Percentiles rank a stretch among this genome's conserved stretches.
phyloP scores from a whole-genome alignment of 2,888 invertebrate species.

The Scelioninae gen. 1 region DNA sequence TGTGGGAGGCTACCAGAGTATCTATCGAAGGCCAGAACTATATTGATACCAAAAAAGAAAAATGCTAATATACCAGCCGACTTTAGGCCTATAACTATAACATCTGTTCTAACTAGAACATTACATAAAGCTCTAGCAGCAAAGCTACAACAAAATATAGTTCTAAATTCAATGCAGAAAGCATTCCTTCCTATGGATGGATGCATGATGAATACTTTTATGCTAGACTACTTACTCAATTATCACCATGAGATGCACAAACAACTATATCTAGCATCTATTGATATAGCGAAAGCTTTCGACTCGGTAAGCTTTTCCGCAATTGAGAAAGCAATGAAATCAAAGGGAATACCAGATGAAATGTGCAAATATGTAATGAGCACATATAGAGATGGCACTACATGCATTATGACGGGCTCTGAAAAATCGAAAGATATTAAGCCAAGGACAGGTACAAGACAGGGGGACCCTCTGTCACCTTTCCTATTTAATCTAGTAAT shows the following conservation, averaged over 20 bases:
- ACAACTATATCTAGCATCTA: slow-evolving; percentile 51
- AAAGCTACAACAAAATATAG: too few species aligned
- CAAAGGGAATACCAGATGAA: slow-evolving; percentile 11
- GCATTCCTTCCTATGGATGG: slow-evolving; percentile 66
- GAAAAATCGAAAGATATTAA: too few species aligned
- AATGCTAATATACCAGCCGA: not conserved
- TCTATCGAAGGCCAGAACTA: not conserved
- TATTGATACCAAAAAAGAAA: slow-evolving; percentile 23
- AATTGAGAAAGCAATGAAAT: not conserved
- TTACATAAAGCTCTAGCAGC: slow-evolving; percentile 28
- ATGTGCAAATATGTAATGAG: not conserved
- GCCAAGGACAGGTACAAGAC: too few species aligned
- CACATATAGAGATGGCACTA: slow-evolving; percentile 3
- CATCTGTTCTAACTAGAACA: slow-evolving; percentile 35
- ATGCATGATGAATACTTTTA: slow-evolving; percentile 40
- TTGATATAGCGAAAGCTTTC: slow-evolving; percentile 65
- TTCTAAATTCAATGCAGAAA: too few species aligned
- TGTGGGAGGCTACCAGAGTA: not conserved
- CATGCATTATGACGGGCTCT: too few species aligned
- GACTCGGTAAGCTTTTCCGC: slow-evolving; percentile 60
- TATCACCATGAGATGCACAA: slow-evolving; percentile 12
- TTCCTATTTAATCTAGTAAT: slow-evolving; percentile 67
- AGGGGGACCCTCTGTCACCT: slow-evolving; percentile 6
- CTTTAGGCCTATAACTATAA: slow-evolving; percentile 46
- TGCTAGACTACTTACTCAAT: slow-evolving; percentile 31